These are phyloP conservation scores for Siderastrea siderea DNA, from an alignment of 92 coral and sea anemone genomes.

Conservation along the genomic window DNA sequence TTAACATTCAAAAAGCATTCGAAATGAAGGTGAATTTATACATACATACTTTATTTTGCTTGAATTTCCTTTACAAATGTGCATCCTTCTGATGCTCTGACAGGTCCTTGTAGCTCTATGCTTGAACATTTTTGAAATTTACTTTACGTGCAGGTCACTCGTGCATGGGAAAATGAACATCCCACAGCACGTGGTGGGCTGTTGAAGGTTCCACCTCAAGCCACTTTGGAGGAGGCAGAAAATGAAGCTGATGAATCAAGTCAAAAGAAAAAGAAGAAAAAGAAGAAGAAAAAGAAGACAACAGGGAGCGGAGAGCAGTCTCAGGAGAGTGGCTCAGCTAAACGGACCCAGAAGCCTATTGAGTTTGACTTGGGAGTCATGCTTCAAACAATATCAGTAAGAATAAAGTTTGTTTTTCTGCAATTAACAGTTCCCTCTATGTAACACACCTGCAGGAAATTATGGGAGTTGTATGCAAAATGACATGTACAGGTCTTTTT, in stretches of 20 bases:
- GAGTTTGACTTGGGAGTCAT: slow-evolving; percentile 81
- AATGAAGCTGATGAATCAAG: slow-evolving; percentile 12
- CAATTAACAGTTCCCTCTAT: too few relatives aligned
- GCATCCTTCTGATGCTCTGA: too few relatives aligned
- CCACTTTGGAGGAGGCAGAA: slow-evolving; percentile 22
- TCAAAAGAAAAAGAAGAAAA: slow-evolving; percentile 70
- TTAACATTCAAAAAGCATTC: too few relatives aligned
- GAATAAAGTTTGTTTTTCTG: neutral
- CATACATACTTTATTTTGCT: too few relatives aligned
- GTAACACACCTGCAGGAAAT: too few relatives aligned
- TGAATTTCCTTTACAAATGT: too few relatives aligned
- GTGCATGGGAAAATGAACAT: slow-evolving; percentile 18
- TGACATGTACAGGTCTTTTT: too few relatives aligned
- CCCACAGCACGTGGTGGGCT: slow-evolving; percentile 11
- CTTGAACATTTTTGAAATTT: neutral
- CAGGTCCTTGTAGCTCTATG: too few relatives aligned
- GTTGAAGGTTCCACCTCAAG: slow-evolving; percentile 37
- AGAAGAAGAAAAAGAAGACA: slow-evolving; percentile 80
- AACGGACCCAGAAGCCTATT: slow-evolving; percentile 83
- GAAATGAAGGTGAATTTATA: too few relatives aligned
- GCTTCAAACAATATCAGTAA: slow-evolving; percentile 43
- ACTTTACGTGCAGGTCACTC: neutral
- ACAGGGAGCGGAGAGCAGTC: slow-evolving; percentile 44
- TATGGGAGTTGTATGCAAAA: too few relatives aligned
- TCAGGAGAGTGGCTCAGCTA: slow-evolving; percentile 44